Evolutionary conservation across 2,113 vertebrate genomes (phyloP), one percentile per base, ranked within the genome.

Genomic region (Dipodomys ordii): DNA sequence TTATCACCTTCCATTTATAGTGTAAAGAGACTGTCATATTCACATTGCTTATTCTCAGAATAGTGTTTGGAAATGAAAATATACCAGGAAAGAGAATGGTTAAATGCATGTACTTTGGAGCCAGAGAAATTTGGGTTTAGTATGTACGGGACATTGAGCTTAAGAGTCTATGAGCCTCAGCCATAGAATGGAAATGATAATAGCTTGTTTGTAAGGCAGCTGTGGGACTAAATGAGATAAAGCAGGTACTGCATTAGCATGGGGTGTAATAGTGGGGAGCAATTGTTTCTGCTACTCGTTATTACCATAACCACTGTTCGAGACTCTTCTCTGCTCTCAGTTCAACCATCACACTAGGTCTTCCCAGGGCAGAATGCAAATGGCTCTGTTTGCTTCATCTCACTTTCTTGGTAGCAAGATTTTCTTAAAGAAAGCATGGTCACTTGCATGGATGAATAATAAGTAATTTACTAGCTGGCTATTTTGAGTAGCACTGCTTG

Each of bases 151-250:
- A 83, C 88, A 92, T 0, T 93, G 74, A 90, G 44, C 35, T 94
- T 96, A 88, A 73, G 94, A 94, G 83, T 88, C 85, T 80, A 64
- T 92, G 88, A 95, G 78, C 44, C 82, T 96, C 84, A 23, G 77
- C 32, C 11, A 2, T 23, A 28, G 81, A 81, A 57, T 10, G 49
- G 32, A 85, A 93, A 82, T 6, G 20, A 23, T 49, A 78, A 60
- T 27, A 32, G 15, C 22, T 87, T 78, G 28, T 60, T 67, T 49
- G 23, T 0, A 77, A 65, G 81, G 86, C 53, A 83, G 69, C 46
- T 57, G n/a, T 32, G 62, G 88, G 76, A 90, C 64, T 76, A 60
- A 87, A 35, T 35, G 72, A 83, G 23, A 87, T n/a, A 73, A 16
- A 19, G 46, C 65, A 60, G 28, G 64, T 23, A n/a, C 76, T 69